phyloP scores from a whole-genome alignment of 2,113 vertebrate species.

The Clarias gariepinus region DNA sequence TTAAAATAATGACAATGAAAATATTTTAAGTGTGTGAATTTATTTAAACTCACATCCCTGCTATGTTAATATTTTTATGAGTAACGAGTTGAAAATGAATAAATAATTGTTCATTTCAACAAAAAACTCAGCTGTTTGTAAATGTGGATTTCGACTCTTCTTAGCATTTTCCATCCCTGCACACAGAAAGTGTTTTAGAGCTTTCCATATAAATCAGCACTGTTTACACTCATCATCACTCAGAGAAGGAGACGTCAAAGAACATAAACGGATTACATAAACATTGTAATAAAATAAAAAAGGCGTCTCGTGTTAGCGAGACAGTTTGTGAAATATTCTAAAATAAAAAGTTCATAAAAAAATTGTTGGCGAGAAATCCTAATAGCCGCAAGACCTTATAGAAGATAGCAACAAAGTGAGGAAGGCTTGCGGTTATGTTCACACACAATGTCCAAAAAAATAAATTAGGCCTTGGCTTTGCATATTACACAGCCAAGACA shows the following conservation, averaged over 20 bases:
- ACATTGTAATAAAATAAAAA: background rate
- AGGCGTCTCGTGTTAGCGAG: background rate
- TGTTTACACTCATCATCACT: background rate
- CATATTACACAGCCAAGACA: constrained; percentile 32
- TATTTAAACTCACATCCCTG: background rate
- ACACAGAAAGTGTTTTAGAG: background rate
- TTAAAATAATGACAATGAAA: background rate
- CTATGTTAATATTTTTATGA: background rate
- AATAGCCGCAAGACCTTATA: background rate
- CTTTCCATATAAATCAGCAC: background rate
- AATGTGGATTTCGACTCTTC: background rate
- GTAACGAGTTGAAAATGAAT: background rate
- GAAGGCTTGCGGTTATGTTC: background rate
- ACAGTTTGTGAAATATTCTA: background rate
- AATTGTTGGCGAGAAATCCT: background rate
- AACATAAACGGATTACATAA: background rate
- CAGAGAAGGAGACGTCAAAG: background rate
- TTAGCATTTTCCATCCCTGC: background rate
- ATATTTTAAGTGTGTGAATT: background rate
- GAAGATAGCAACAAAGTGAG: background rate
- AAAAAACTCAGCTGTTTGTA: background rate
- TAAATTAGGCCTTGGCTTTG: constrained; percentile 11
- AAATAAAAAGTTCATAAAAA: background rate
- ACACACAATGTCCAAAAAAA: constrained; percentile 17
- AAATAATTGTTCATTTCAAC: background rate